Conservation (phyloP, 2,797 vertebrate species). For the Distichodus sexfasciatus region DNA sequence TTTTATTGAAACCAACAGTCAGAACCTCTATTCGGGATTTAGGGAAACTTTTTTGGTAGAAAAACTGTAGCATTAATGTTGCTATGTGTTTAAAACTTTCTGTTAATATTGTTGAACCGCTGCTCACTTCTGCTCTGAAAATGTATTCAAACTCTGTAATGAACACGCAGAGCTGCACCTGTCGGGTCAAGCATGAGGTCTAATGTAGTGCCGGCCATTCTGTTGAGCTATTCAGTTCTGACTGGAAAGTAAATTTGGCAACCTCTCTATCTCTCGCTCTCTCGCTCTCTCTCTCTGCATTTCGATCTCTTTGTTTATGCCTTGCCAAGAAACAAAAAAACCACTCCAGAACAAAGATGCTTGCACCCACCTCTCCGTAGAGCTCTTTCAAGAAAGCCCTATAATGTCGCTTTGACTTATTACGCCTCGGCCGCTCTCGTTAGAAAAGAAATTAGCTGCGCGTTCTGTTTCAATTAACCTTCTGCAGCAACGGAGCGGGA, state of each 20-base stretch:
- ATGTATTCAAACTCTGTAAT: constrained; percentile 4
- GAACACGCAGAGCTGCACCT: not conserved
- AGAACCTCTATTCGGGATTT: too few species aligned
- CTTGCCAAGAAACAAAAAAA: constrained; percentile 20
- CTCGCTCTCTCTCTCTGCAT: constrained; percentile 29
- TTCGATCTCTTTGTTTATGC: constrained; percentile 11
- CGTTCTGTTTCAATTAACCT: constrained; percentile 84
- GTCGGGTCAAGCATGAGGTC: not conserved
- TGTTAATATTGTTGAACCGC: too few species aligned
- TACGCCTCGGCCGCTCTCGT: constrained; percentile 66
- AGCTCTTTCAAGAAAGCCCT: constrained; percentile 48
- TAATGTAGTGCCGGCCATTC: not conserved
- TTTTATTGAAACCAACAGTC: too few species aligned
- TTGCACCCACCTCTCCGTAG: constrained; percentile 61
- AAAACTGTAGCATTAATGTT: too few species aligned
- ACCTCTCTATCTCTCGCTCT: constrained; percentile 16
- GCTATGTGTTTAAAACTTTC: too few species aligned
- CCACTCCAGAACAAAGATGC: constrained; percentile 40
- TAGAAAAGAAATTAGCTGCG: constrained; percentile 81
- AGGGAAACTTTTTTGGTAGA: too few species aligned
- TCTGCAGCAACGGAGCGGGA: constrained; percentile 66
- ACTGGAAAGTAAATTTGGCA: constrained; percentile 4
- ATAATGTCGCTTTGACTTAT: constrained; percentile 51
- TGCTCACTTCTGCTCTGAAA: too few species aligned
- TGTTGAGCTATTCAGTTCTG: not conserved